Evolutionary conservation across 1,140 invertebrate genomes (phyloP), one percentile per base, ranked within the genome.

Genomic region (Psix sp.): DNA sequence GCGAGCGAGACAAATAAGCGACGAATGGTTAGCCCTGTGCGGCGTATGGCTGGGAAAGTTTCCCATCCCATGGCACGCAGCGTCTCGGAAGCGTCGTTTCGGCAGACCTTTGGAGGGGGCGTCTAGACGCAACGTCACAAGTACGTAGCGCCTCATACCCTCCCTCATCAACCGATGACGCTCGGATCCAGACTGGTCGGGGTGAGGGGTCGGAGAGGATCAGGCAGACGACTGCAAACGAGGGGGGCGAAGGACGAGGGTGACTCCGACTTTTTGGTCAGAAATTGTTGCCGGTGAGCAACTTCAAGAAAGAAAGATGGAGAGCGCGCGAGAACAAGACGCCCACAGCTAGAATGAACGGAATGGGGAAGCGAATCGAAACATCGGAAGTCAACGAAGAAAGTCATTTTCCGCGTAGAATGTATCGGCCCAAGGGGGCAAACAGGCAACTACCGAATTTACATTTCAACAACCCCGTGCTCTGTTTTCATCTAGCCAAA

Each of bases 51-150:
- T 71, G 51, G 57, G 51, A 71, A 71, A 62, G 67, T 63, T 57
- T 63, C 68, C 46, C 68, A 65, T 59, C 39, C 60, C 60, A 65
- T 60, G 35, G 38, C 31, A 46, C 38, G 40, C 54, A 59, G 54
- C 68, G 63, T 75, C 72, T 68, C 72, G 72, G 67, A 67, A 68
- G 74, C 81, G 78, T 82, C 77, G 82, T 82, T 82, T 83, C 76
- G 80, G 76, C 74, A 75, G 79, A 78, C 40, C 77, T 77, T 76
- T 84, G 79, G 84, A 84, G 81, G 84, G 84, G 84, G 83, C 80
- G 84, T 86, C 84, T 86, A 86, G 84, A 86, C 84, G 83, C 82
- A 86, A 85, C 84, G 84, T 86, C 84, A 86, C 84, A 82, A 84
- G 83, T 85, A 84, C 82, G 79, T 84, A 82, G 71, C 71, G 63